Base-by-base conservation (phyloP, 1,140 invertebrate genomes). In the Pemphigus obesinymphae region DNA sequence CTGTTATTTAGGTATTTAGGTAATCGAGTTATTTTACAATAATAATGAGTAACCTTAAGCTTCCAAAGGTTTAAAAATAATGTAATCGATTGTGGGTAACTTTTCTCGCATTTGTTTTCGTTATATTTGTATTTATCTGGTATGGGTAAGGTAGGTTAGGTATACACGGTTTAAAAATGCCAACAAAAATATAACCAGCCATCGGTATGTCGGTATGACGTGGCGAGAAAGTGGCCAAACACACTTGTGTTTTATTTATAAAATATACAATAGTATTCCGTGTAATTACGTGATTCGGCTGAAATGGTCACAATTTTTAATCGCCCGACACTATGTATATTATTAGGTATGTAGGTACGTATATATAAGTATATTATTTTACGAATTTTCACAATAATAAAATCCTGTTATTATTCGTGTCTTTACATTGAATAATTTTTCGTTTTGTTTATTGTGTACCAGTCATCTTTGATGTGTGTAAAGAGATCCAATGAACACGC, bases 181-280 rank as follows among this genome's bases (percentile, higher is more conserved):
- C 40, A 45, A 45, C 26, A 17, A 17, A n/a, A n/a, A 45, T 45
- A 26, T 55, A 23, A 37, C 63, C 0, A 70, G n/a, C 37, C 23
- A 70, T 70, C 68, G 40, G 40, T 70, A 70, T 70, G 40, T 45
- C 45, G 13, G 68, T 43, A 45, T 70, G 68, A 70, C 68, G 68
- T 70, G 68, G 68, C 68, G 68, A 70, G 68, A 70, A 70, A 70
- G 68, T 70, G 23, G 68, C 23, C 68, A 70, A n/a, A 23, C 23
- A 26, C 45, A 70, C 23, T 23, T 45, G 15, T 70, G 29, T 70
- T 29, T 70, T 45, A 70, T 70, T 70, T 70, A 45, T 5, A 70
- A 70, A 45, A 29, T 45, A 17, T 43, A 70, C 23, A 45, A 70
- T 70, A 45, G 37, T 10, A 45, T 70, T 43, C 23, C 20, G 26